Conservation (phyloP, 2,888 invertebrate species). For the Meteorus colon region DNA sequence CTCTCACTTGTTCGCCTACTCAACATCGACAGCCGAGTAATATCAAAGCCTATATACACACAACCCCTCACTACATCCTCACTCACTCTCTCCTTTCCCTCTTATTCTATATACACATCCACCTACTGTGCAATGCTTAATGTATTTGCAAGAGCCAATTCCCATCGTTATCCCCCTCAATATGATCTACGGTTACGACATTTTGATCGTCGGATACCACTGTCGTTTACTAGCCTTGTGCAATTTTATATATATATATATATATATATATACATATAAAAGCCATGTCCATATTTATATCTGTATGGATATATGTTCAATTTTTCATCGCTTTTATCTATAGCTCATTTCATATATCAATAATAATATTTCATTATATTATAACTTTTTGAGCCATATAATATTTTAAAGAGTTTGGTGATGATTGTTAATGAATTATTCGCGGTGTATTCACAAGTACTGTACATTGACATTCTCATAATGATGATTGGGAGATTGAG, state of each 20-base stretch:
- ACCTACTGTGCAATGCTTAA: constrained; percentile 61
- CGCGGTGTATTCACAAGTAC: background rate
- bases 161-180: constrained; percentile 67
- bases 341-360: background rate
- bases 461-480: constrained; percentile 38
- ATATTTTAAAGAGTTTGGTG: background rate
- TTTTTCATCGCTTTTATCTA: background rate
- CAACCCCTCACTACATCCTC: constrained; percentile 51
- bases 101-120: constrained; percentile 47
- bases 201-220: constrained; percentile 69
- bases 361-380: background rate
- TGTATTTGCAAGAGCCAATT: constrained; percentile 72
- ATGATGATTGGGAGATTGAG: constrained; percentile 43
- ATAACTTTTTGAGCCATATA: background rate
- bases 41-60: constrained; percentile 47
- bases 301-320: background rate
- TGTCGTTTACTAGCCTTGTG: constrained; percentile 59
- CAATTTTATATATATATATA: constrained; percentile 42
- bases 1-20: constrained; percentile 39
- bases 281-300: background rate
- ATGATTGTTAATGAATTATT: background rate
- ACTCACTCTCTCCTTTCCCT: constrained; percentile 42
- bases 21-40: constrained; percentile 44
- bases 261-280: constrained; percentile 18
- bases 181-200: constrained; percentile 70